Evolutionary conservation across 2,888 invertebrate species (phyloP), one percentile per base, ranked within the genome.

Genomic region (Neoscelio sp.): DNA sequence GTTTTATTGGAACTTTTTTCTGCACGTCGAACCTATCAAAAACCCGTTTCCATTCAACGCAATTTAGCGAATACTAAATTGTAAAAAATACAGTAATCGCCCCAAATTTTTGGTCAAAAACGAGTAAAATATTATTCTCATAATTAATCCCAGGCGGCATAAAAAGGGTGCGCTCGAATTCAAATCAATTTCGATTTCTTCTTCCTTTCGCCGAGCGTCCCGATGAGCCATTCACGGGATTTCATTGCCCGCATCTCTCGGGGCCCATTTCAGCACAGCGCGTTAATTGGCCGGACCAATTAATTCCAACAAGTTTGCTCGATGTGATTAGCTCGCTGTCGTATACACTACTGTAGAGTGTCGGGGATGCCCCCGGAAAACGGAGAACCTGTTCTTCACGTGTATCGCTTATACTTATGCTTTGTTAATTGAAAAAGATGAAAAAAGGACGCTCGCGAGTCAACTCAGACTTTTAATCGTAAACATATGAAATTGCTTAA

Each of bases 201-300:
- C 50, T 64, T 28, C 42, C 35, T 46, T 35, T 35, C 18, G 42
- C 8, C 17, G 35, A 26, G 4, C 6, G 6, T 23, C 23, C 23
- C 23, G 6, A 23, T 23, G 50, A 35, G 56, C 40, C 74, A 52
- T 71, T 77, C 67, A 46, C 13, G 67, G 38, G 71, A 64, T 68
- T 78, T 78, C 74, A 77, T 80, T 75, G 71, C 80, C 78, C 60
- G 75, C 67, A 75, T 83, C 84, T 85, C 82, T 84, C 82, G 85
- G 81, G 81, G 74, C 17, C 84, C 84, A 84, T 85, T 86, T 85
- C 84, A 85, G 84, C 82, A 84, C 83, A 85, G 86, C 86, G 88
- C 89, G 89, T 90, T 90, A 89, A 90, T 90, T 90, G 89, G 89
- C 86, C 85, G 85, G 86, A 88, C 87, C 89, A 90, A 89, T 89